Percentiles rank a stretch among this genome's conserved stretches.
Evolutionary conservation across 2,113 vertebrate species (phyloP).

Genomic region (Nyctibius bracteatus): DNA sequence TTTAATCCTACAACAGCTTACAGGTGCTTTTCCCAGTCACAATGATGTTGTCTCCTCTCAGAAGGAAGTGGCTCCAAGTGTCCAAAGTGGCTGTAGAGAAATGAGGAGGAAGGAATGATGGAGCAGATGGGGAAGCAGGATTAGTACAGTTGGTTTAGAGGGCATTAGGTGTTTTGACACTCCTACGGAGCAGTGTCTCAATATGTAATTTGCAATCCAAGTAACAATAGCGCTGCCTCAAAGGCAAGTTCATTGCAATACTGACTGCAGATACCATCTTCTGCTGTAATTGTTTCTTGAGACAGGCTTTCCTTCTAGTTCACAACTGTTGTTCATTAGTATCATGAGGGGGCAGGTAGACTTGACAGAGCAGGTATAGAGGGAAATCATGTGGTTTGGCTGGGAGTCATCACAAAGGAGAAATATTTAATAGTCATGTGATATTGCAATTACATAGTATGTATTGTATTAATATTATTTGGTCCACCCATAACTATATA

Average conservation of each 20-base stretch:
- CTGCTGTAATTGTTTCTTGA: conserved; percentile 23
- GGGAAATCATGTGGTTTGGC: conserved; percentile 24
- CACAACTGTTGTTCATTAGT: background rate
- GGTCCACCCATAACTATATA: background rate
- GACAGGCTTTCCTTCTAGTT: background rate
- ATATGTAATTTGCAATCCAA: background rate
- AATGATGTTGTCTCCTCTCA: background rate
- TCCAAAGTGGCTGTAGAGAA: background rate
- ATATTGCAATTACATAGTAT: background rate
- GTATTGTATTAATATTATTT: background rate
- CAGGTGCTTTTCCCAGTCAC: background rate
- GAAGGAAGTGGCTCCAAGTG: background rate
- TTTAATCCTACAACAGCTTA: background rate
- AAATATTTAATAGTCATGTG: background rate
- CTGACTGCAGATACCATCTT: conserved; percentile 36
- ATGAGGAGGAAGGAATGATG: background rate
- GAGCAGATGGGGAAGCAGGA: background rate
- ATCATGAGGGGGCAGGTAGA: background rate
- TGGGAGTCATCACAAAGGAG: background rate
- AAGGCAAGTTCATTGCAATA: conserved; percentile 32
- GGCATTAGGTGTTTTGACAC: background rate
- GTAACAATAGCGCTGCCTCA: conserved; percentile 31
- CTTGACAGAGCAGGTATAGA: background rate
- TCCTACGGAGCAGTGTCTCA: background rate
- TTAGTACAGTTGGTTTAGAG: background rate